A percentile compares a stretch with the other conserved stretches of the same genome.
phyloP scores from a whole-genome alignment of 1,140 invertebrate genomes.

The Marisa cornuarietis region DNA sequence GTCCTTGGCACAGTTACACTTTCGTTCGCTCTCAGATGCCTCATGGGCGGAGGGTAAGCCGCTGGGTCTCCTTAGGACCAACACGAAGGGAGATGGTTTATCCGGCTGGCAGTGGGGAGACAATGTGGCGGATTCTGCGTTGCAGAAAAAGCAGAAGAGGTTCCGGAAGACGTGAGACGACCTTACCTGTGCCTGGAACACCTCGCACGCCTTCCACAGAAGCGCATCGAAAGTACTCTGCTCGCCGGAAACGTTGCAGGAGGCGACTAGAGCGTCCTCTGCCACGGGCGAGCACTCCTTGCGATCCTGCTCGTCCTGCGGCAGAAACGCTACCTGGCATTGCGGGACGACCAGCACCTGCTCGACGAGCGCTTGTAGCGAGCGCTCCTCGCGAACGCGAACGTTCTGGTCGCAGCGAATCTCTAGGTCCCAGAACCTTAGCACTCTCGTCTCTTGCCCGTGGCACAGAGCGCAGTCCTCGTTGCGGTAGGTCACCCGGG shows the following conservation, averaged over 20 bases:
- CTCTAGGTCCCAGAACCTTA: slow-evolving; percentile 9
- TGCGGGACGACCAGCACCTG: not conserved
- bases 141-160: slow-evolving; percentile 19
- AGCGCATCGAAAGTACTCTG: not conserved
- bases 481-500: slow-evolving; percentile 2
- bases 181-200: slow-evolving; percentile 4
- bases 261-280: slow-evolving; percentile 2
- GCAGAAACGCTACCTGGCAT: slow-evolving; percentile 17
- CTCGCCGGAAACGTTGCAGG: slow-evolving; percentile 12
- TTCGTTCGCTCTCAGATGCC: not conserved
- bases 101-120: not conserved
- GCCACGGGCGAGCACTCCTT: not conserved
- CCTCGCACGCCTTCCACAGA: slow-evolving; percentile 17
- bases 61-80: not conserved
- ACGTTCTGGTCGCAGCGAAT: not conserved
- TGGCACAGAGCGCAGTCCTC: slow-evolving; percentile 16
- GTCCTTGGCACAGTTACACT: not conserved
- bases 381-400: not conserved
- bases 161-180: not conserved
- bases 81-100: not conserved
- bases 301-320: not conserved
- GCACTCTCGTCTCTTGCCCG: not conserved
- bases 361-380: not conserved
- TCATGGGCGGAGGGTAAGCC: not conserved
- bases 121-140: not conserved